These are phyloP conservation scores for Bruchidius siliquastri DNA, from an alignment of 2,888 invertebrate genomes.

Conservation along the genomic window DNA sequence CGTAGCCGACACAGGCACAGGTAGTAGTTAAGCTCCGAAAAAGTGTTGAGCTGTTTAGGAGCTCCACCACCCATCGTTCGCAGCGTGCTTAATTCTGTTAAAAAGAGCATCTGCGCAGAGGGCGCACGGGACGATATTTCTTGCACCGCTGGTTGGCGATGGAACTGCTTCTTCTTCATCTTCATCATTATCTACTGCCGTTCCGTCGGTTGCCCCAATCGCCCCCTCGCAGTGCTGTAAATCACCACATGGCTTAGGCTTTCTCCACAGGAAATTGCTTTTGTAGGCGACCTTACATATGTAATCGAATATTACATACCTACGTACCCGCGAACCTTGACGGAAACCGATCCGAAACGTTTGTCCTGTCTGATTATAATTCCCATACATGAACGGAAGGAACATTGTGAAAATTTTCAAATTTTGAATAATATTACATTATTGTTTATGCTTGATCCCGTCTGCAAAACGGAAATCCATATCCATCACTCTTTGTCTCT, in stretches of 20 bases:
- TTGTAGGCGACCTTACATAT: background rate
- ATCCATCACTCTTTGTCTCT: too few species aligned
- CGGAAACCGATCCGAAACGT: too few species aligned
- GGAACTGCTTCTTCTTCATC: background rate
- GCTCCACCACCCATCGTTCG: conserved; percentile 27
- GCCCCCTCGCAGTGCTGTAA: background rate
- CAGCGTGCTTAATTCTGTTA: conserved; percentile 37
- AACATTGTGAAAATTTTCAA: too few species aligned
- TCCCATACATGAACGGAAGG: too few species aligned
- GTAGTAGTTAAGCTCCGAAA: background rate
- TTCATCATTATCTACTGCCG: background rate
- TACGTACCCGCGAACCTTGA: too few species aligned
- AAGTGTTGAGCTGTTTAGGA: background rate
- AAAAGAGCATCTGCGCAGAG: conserved; percentile 23
- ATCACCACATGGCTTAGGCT: background rate
- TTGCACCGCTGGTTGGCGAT: too few species aligned
- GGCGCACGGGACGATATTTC: background rate
- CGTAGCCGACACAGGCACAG: background rate
- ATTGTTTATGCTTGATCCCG: too few species aligned
- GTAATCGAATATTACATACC: background rate
- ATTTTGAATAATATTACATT: too few species aligned
- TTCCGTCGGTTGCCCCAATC: background rate
- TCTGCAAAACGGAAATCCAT: too few species aligned
- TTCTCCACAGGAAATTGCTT: background rate
- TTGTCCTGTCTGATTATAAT: too few species aligned